A percentile compares a stretch with the other conserved stretches of the same genome.
These are phyloP conservation scores for Autographa gamma DNA, from an alignment of 2,888 invertebrate genomes.

Conservation along the genomic window DNA sequence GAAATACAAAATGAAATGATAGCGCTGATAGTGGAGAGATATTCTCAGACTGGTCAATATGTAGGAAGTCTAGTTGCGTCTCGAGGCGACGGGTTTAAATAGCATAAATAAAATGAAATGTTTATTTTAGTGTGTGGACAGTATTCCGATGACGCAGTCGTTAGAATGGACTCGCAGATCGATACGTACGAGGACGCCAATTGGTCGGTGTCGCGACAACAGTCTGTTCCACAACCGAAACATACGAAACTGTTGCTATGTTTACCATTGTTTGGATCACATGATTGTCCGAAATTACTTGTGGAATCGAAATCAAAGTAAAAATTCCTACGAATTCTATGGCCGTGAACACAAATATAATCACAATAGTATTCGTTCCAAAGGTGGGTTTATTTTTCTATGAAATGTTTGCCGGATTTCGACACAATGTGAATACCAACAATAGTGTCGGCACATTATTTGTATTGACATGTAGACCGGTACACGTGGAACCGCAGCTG, in stretches of 20 bases:
- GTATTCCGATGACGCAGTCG: conserved; percentile 70
- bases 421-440: conserved; percentile 66
- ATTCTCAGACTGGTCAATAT: conserved; percentile 18
- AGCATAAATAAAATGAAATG: conserved; percentile 51
- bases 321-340: conserved; percentile 23
- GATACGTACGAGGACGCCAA: conserved; percentile 83
- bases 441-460: conserved; percentile 64
- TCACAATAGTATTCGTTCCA: conserved; percentile 32
- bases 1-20: not conserved
- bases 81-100: conserved; percentile 19
- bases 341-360: conserved; percentile 25
- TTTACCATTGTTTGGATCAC: conserved; percentile 52
- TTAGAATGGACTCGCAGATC: conserved; percentile 74
- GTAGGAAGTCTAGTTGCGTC: conserved; percentile 19
- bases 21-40: not conserved
- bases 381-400: conserved; percentile 53
- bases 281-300: conserved; percentile 14
- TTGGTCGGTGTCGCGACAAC: conserved; percentile 73
- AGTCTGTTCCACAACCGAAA: conserved; percentile 68
- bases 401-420: conserved; percentile 66
- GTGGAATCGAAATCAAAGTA: conserved; percentile 23
- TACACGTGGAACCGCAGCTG: conserved; percentile 74
- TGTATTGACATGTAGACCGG: conserved; percentile 57
- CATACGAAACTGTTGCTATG: conserved; percentile 69
- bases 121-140: conserved; percentile 64